These are phyloP conservation scores for Artibeus jamaicensis DNA, from an alignment of 2,797 vertebrate species.

Conservation along the genomic window DNA sequence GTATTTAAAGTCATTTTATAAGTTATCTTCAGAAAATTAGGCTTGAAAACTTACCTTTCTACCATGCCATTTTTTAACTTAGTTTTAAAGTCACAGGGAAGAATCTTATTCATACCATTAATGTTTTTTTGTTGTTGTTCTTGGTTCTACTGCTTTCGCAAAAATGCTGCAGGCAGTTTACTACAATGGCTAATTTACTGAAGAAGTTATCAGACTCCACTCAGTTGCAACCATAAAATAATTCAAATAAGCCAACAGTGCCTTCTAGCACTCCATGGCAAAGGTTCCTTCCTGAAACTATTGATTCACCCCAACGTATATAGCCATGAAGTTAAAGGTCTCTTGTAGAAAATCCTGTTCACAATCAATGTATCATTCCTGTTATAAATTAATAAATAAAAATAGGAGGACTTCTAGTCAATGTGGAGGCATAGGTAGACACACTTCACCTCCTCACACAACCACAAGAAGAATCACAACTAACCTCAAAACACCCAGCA, in stretches of 20 bases:
- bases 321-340: constrained; percentile 34
- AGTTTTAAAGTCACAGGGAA: constrained; percentile 73
- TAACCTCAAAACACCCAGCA: no score
- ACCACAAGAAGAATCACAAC: no score
- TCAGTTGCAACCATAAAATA: constrained; percentile 71
- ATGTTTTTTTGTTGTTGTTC: constrained; percentile 61
- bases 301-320: constrained; percentile 41
- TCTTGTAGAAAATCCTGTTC: constrained; percentile 10
- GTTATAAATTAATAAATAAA: not conserved
- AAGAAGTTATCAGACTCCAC: constrained; percentile 68
- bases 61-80: constrained; percentile 58
- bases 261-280: constrained; percentile 49
- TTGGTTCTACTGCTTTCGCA: constrained; percentile 73
- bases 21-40: constrained; percentile 72
- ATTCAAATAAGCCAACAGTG: constrained; percentile 59
- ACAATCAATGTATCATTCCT: not conserved
- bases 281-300: constrained; percentile 51
- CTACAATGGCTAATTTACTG: constrained; percentile 70
- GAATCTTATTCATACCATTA: constrained; percentile 77
- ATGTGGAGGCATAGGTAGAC: no score
- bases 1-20: constrained; percentile 73
- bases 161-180: constrained; percentile 67
- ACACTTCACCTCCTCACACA: no score
- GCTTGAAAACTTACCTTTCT: constrained; percentile 52
- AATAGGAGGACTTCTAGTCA: not conserved